These are phyloP conservation scores for Jordanella pulchra DNA, from an alignment of 2,797 vertebrate species.

Conservation along the genomic window DNA sequence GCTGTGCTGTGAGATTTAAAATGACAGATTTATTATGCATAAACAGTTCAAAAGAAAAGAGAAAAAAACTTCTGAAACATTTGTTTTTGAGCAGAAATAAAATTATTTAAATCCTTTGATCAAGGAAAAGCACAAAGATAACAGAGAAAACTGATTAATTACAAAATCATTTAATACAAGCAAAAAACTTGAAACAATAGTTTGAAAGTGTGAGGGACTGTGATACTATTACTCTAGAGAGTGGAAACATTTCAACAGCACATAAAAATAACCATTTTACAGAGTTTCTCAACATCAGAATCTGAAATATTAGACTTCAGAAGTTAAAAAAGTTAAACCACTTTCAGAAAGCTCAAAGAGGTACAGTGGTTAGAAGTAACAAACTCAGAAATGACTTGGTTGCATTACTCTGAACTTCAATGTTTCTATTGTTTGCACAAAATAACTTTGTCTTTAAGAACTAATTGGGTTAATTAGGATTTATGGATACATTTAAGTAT, in stretches of 20 bases:
- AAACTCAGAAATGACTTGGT: not conserved
- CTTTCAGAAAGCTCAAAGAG: not conserved
- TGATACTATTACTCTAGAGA: not conserved
- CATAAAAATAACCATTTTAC: not conserved
- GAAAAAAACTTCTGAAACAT: not conserved
- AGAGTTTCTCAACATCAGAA: not conserved
- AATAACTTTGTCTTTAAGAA: not conserved
- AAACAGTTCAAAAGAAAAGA: constrained; percentile 12
- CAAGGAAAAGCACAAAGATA: not conserved
- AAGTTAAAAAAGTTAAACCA: not conserved
- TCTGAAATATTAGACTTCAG: not conserved
- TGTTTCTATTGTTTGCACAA: not conserved
- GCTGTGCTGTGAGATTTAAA: not conserved
- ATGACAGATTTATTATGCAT: constrained; percentile 14
- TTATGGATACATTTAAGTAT: not conserved
- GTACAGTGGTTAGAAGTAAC: not conserved
- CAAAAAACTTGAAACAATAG: not conserved
- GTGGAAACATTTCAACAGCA: not conserved
- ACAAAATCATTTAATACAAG: not conserved
- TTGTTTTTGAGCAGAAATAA: not conserved
- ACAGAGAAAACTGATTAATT: not conserved
- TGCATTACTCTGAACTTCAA: not conserved
- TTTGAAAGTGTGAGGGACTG: not conserved
- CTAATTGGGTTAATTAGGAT: not conserved
- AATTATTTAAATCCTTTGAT: not conserved